Evolutionary conservation across 2,888 invertebrate species (phyloP).

Genomic region (Halictus ligatus): DNA sequence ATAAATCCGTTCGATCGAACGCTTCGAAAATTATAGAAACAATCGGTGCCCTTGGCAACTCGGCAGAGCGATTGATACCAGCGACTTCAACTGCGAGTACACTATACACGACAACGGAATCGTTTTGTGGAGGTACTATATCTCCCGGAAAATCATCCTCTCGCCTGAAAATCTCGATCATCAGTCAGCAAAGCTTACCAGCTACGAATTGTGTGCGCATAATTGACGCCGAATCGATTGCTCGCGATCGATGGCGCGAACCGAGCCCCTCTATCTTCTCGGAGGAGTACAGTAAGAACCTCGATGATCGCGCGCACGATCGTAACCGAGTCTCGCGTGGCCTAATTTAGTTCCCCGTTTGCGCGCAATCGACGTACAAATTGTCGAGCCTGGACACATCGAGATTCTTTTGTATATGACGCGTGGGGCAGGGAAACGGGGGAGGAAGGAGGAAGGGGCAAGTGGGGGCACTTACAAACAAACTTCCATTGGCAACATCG

Average conservation of each 20-base stretch:
- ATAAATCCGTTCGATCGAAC: not conserved
- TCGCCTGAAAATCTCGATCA: not conserved
- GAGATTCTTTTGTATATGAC: not conserved
- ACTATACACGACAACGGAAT: not conserved
- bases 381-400: not conserved
- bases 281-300: not conserved
- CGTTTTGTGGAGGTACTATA: not conserved
- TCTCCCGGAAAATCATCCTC: not conserved
- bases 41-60: not conserved
- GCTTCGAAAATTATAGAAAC: not conserved
- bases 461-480: not conserved
- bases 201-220: conserved; percentile 34
- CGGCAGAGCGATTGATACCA: not conserved
- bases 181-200: conserved; percentile 18
- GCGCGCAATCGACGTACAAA: not conserved
- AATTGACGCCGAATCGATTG: conserved; percentile 52
- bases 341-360: not conserved
- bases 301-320: not conserved
- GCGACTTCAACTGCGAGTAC: not conserved
- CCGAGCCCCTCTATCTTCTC: not conserved
- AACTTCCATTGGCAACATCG: conserved; percentile 34
- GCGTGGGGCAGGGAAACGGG: not conserved
- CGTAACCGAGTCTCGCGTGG: not conserved
- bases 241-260: not conserved
- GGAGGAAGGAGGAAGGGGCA: not conserved